Evolutionary conservation across 2,888 invertebrate genomes (phyloP).

Genomic region (Octodonta nipae): DNA sequence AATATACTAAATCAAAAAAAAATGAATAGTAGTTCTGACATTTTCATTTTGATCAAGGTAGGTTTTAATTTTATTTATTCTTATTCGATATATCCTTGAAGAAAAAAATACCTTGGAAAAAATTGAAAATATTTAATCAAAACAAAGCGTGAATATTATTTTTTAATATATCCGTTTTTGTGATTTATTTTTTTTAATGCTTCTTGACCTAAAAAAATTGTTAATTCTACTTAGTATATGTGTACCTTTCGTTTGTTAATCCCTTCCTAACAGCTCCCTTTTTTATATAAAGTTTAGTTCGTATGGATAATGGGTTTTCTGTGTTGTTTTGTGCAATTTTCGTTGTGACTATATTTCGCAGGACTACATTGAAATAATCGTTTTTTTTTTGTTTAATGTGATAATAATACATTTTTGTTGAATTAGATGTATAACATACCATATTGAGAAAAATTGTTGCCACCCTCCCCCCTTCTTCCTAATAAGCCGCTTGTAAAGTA

Average conservation of each 20-base stretch:
- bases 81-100: background rate
- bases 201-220: background rate
- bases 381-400: constrained; percentile 15
- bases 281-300: background rate
- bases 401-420: constrained; percentile 15
- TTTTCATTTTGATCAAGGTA: background rate
- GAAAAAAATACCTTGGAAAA: background rate
- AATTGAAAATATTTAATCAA: background rate
- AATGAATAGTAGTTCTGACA: constrained; percentile 4
- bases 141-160: too few species aligned
- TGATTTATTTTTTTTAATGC: background rate
- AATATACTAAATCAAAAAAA: background rate
- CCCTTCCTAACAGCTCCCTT: background rate
- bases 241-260: too few species aligned
- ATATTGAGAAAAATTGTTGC: constrained; percentile 10
- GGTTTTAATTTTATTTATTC: background rate
- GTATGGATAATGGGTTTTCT: too few species aligned
- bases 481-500: constrained; percentile 31
- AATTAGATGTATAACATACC: constrained; percentile 13
- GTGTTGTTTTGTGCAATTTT: background rate
- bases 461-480: constrained; percentile 14
- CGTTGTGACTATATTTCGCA: background rate
- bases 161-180: too few species aligned
- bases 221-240: too few species aligned
- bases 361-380: constrained; percentile 1